phyloP scores from a whole-genome alignment of 2,797 vertebrate species.

The Sylvilagus floridanus region DNA sequence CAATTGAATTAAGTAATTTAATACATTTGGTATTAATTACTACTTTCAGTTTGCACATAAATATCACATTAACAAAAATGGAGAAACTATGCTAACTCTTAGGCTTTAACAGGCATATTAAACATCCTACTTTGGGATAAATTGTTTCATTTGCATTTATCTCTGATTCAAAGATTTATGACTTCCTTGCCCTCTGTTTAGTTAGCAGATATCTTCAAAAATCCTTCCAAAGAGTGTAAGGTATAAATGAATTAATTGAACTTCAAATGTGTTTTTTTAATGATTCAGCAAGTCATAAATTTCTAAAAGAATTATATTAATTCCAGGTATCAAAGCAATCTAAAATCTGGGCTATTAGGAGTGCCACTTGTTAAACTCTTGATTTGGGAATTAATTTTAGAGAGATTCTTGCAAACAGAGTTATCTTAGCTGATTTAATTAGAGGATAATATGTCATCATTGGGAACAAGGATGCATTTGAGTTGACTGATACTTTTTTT shows the following conservation, averaged over 20 bases:
- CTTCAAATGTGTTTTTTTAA: neutral
- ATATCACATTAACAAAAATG: neutral
- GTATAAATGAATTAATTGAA: slow-evolving; percentile 48
- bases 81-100: neutral
- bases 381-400: slow-evolving; percentile 62
- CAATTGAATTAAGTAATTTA: neutral
- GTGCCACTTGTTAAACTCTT: slow-evolving; percentile 52
- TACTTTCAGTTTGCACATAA: neutral
- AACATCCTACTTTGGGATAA: neutral
- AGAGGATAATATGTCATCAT: slow-evolving; percentile 31
- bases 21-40: neutral
- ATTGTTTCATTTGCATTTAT: slow-evolving; percentile 43
- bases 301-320: slow-evolving; percentile 66
- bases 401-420: slow-evolving; percentile 48
- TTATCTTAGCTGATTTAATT: slow-evolving; percentile 69
- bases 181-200: neutral
- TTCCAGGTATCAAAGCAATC: slow-evolving; percentile 62
- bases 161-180: slow-evolving; percentile 19
- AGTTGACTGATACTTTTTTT: slow-evolving; percentile 50
- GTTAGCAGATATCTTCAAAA: slow-evolving; percentile 25
- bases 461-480: slow-evolving; percentile 65
- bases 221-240: neutral
- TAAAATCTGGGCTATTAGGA: slow-evolving; percentile 47
- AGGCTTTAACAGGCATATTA: neutral
- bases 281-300: slow-evolving; percentile 55